Evolutionary conservation across 2,797 vertebrate genomes (phyloP), one percentile per base, ranked within the genome.

Genomic region (Protosalanx chinensis): DNA sequence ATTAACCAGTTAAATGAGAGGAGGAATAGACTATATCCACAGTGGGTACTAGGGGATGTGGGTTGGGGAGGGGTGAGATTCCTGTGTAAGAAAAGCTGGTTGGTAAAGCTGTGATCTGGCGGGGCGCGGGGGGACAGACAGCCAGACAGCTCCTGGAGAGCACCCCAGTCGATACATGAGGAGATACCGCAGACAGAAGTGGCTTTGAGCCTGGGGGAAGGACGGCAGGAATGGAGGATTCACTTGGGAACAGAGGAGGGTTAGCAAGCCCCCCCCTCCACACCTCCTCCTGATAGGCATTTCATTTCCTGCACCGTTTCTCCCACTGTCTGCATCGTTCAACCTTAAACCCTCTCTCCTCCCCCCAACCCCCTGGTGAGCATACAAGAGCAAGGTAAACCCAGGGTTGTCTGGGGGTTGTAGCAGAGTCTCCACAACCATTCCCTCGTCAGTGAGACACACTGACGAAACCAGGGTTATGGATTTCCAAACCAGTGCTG

Each of bases 81-180:
- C 58, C 1, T 66, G 64, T 64, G 71, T 71, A 79, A 85, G 75
- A 75, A 84, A 82, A 79, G 72, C 63, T 72, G 78, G 35, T 58
- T 30, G 62, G 41, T 68, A 60, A 70, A 84, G 79, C 5, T 73
- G 75, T 72, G 83, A 84, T 87, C 77, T 84, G 76, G 85, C 77
- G 80, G 74, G 70, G 76, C 85, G 83, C 67, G 23, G 56, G 4
- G 68, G 81, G 68, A 46, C 41, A 46, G 41, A 12, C 41, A 78
- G 82, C 76, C 76, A 62, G 59, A 78, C 76, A 63, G 76, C 82
- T 81, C 84, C 76, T 73, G 58, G 76, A 80, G 81, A 84, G 79
- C 12, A 46, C 51, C 56, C 60, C 64, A 78, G 79, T 79, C 76
- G 78, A 74, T 78, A 79, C 76, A 72, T 64, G 77, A 72, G 81